A percentile compares a stretch with the other conserved stretches of the same genome.
These are phyloP conservation scores for Allolobophora icterica DNA, from an alignment of 2,888 invertebrate species.

Conservation along the genomic window DNA sequence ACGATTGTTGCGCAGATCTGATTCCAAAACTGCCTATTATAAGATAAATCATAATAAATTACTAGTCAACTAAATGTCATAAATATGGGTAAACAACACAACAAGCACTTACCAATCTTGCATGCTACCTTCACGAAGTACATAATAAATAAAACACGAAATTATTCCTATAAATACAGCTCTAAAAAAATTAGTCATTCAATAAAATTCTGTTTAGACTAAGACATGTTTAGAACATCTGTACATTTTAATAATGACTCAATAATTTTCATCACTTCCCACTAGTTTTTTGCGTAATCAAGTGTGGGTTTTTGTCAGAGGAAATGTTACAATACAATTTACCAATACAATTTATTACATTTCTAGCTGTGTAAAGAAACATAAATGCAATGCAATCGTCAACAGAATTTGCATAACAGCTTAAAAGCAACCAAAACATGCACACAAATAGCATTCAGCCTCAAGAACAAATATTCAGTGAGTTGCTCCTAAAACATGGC, in stretches of 20 bases:
- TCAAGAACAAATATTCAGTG: neutral
- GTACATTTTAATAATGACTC: neutral
- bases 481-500: neutral
- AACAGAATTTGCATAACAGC: too few relatives aligned
- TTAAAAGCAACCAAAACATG: too few relatives aligned
- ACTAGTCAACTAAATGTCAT: neutral
- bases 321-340: too few relatives aligned
- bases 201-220: neutral
- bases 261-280: too few relatives aligned
- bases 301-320: too few relatives aligned
- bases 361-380: too few relatives aligned
- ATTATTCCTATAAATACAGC: too few relatives aligned
- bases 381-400: too few relatives aligned
- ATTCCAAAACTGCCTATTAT: conserved; percentile 64
- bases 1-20: conserved; percentile 67
- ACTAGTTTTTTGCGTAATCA: too few relatives aligned
- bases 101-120: neutral
- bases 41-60: neutral
- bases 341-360: too few relatives aligned
- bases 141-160: neutral
- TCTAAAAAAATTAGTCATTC: too few relatives aligned
- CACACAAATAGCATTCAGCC: too few relatives aligned
- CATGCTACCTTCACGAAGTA: neutral
- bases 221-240: neutral
- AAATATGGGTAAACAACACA: neutral